phyloP scores from a whole-genome alignment of 1,140 invertebrate species.

The Melitaea cinxia region DNA sequence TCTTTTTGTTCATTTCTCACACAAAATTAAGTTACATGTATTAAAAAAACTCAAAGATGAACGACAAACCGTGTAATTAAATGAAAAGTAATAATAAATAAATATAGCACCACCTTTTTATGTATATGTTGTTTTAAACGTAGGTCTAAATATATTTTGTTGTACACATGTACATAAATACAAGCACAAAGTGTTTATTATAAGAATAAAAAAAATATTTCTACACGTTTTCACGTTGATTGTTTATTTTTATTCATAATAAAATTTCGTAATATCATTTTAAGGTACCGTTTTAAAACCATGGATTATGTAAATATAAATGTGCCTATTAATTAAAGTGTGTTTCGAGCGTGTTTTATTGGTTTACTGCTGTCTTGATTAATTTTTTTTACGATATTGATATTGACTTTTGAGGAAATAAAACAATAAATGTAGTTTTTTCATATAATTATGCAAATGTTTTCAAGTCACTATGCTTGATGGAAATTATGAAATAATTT shows the following conservation, averaged over 20 bases:
- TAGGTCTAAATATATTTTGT: constrained; percentile 27
- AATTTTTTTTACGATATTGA: not conserved
- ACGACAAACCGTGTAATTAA: too few species aligned
- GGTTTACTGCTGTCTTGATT: not conserved
- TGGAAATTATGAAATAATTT: not conserved
- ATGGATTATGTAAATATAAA: not conserved
- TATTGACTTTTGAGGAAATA: not conserved
- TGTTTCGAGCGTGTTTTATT: not conserved
- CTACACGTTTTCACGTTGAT: not conserved
- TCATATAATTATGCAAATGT: not conserved
- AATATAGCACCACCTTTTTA: constrained; percentile 2
- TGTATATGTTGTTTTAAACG: constrained; percentile 57
- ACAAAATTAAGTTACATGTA: too few species aligned
- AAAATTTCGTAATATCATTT: not conserved
- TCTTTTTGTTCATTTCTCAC: too few species aligned
- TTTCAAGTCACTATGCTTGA: constrained; percentile 6
- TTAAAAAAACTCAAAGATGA: too few species aligned
- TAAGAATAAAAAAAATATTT: constrained; percentile 33
- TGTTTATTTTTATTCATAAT: constrained; percentile 6
- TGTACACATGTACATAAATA: constrained; percentile 47
- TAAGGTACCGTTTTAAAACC: not conserved
- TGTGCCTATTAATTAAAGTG: not conserved
- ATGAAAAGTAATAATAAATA: not conserved
- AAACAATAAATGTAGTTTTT: not conserved
- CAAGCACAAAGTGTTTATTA: constrained; percentile 66